These are phyloP conservation scores for Zapornia atra DNA, from an alignment of 2,113 vertebrate genomes.

Conservation along the genomic window DNA sequence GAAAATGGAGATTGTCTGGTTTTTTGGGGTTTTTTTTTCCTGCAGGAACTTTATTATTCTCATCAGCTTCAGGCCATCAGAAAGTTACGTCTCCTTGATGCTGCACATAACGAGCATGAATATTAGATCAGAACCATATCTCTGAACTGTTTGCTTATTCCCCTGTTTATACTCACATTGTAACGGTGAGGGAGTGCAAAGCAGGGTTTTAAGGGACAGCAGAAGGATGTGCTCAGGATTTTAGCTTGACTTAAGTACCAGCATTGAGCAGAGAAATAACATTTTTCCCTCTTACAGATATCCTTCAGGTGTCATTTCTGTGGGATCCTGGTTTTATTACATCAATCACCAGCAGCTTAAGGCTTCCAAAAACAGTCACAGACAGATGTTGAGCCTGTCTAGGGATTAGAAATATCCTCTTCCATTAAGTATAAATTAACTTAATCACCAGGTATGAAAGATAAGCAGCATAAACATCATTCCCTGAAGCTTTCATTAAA, in stretches of 20 bases:
- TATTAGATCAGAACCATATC: background rate
- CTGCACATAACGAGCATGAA: background rate
- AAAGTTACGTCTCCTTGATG: background rate
- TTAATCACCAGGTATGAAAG: slow-evolving; percentile 83
- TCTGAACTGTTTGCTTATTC: background rate
- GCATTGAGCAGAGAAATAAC: slow-evolving; percentile 27
- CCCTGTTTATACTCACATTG: background rate
- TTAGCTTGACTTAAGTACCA: slow-evolving; percentile 39
- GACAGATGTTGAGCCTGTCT: slow-evolving; percentile 77
- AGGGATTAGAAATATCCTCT: slow-evolving; percentile 80
- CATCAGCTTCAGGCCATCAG: background rate
- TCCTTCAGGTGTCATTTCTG: slow-evolving; percentile 71
- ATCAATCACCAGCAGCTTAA: slow-evolving; percentile 74
- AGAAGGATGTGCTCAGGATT: slow-evolving; percentile 31
- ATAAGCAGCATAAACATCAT: slow-evolving; percentile 76
- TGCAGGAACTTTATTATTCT: slow-evolving; percentile 20
- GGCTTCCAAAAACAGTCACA: slow-evolving; percentile 68
- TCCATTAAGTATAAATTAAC: slow-evolving; percentile 82
- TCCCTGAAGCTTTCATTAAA: slow-evolving; percentile 80
- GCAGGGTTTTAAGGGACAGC: slow-evolving; percentile 25
- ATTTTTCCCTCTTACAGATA: slow-evolving; percentile 28
- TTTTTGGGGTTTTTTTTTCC: background rate
- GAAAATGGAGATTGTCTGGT: background rate
- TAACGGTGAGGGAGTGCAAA: background rate
- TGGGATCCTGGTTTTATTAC: slow-evolving; percentile 56